Percentiles rank a stretch among this genome's conserved stretches.
These are phyloP conservation scores for Pongo abelii DNA, from an alignment of 2,113 vertebrate genomes.

Conservation along the genomic window DNA sequence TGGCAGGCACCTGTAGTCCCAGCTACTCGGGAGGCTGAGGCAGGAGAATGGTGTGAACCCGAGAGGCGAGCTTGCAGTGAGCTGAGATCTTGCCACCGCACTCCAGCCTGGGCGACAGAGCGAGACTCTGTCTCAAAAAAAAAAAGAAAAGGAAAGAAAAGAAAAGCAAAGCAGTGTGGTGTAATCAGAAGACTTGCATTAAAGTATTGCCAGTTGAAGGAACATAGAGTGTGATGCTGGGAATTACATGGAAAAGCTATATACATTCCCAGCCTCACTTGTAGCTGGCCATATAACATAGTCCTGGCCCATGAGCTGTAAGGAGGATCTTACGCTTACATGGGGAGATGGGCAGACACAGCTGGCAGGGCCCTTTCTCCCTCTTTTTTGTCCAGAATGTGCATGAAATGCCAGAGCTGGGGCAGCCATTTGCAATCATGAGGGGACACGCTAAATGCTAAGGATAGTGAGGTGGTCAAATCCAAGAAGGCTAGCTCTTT, in stretches of 20 bases:
- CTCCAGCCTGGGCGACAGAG: no score
- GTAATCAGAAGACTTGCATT: no score
- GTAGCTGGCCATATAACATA: neutral
- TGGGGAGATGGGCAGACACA: neutral
- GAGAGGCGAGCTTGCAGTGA: no score
- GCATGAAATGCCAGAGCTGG: neutral
- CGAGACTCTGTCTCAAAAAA: no score
- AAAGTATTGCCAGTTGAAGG: no score
- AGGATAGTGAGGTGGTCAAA: neutral
- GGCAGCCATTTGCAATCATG: neutral
- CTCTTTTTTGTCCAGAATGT: neutral
- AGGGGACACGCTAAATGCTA: neutral
- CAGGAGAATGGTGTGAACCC: no score
- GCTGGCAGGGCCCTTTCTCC: neutral
- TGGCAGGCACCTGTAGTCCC: no score
- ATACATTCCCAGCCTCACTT: neutral
- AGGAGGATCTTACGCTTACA: neutral
- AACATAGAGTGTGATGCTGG: no score
- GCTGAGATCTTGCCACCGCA: no score
- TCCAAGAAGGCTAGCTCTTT: neutral
- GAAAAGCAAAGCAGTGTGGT: no score
- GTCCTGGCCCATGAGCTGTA: neutral
- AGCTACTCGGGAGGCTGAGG: no score
- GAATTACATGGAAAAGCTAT: neutral
- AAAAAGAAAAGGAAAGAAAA: no score